Evolutionary conservation across 30 jellyfish, hydroid and myxozoan species (phyloP).

Genomic region (Chrysaora quinquecirrha): DNA sequence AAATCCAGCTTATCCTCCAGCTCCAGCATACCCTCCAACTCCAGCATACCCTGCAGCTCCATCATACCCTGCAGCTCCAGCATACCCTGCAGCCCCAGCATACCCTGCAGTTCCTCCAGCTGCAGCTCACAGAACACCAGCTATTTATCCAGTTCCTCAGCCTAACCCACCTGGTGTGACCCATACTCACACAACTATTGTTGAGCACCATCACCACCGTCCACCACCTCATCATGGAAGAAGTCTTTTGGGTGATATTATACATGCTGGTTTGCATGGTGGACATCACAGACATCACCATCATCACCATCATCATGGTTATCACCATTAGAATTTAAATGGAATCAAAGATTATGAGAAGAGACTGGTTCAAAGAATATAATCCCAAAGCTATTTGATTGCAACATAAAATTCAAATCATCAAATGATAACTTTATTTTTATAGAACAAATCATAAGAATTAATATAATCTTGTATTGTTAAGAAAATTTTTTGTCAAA

Average conservation of each 20-base stretch:
- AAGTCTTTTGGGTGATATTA: not conserved
- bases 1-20: not conserved
- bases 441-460: too few species aligned
- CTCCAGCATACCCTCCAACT: not conserved
- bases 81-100: not conserved
- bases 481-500: too few species aligned
- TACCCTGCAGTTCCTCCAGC: not conserved
- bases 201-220: not conserved
- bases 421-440: too few species aligned
- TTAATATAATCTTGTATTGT: too few species aligned
- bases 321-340: not conserved
- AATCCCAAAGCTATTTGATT: too few species aligned
- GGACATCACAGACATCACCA: constrained; percentile 1
- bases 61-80: not conserved
- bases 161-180: not conserved
- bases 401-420: too few species aligned
- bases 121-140: not conserved
- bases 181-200: not conserved
- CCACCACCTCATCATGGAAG: not conserved
- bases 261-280: not conserved
- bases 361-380: not conserved
- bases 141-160: not conserved
- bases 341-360: not conserved
- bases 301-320: not conserved
- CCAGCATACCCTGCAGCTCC: not conserved